A percentile compares a stretch with the other conserved stretches of the same genome.
Evolutionary conservation across 2,113 vertebrate species (phyloP).

Genomic region (Lucifuga dentata): DNA sequence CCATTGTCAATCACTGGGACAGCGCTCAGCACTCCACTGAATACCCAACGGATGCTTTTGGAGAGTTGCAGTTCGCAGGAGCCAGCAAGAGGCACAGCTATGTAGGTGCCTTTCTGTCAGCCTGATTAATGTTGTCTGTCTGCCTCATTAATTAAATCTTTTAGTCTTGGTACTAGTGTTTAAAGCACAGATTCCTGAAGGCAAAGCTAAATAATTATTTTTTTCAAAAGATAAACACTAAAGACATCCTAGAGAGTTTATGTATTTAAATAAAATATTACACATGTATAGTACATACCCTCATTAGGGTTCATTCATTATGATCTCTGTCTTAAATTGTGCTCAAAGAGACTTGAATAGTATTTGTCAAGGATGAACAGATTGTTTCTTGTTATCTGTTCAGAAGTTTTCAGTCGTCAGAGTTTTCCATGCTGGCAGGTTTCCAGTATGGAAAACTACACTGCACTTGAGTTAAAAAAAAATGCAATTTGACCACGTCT

Average conservation of each 20-base stretch:
- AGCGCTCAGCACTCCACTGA: constrained; percentile 87
- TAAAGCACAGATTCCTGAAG: background rate
- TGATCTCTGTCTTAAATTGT: too few relatives aligned
- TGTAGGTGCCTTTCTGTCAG: constrained; percentile 73
- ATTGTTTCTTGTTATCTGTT: too few relatives aligned
- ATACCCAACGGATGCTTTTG: constrained; percentile 88
- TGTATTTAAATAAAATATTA: too few relatives aligned
- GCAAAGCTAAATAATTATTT: background rate
- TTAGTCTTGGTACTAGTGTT: background rate
- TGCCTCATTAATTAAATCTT: background rate
- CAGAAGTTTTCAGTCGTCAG: too few relatives aligned
- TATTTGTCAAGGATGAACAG: too few relatives aligned
- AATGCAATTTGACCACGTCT: background rate
- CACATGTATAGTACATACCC: too few relatives aligned
- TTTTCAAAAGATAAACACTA: too few relatives aligned
- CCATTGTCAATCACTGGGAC: constrained; percentile 89
- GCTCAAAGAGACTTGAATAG: too few relatives aligned
- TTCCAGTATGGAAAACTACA: too few relatives aligned
- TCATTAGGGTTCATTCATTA: too few relatives aligned
- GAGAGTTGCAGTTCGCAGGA: constrained; percentile 87
- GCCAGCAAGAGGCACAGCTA: constrained; percentile 85
- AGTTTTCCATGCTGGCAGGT: too few relatives aligned
- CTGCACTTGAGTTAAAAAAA: constrained; percentile 4
- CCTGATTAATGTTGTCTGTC: background rate
- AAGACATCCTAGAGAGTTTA: too few relatives aligned